phyloP scores from a whole-genome alignment of 2,113 vertebrate species.

The human region GRCh38 chr5:149234501-149235000 shows the following conservation, averaged over 20 bases:
- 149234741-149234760: background rate
- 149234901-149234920: background rate
- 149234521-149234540: background rate
- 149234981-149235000: background rate
- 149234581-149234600: background rate
- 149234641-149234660: background rate
- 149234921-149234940: background rate
- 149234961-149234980: background rate
- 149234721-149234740: background rate
- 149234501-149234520: background rate
- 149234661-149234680: background rate
- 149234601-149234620: background rate
- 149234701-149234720: background rate
- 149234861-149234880: background rate
- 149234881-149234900: background rate
- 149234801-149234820: background rate
- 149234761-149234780: background rate
- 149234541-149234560: constrained; percentile 17
- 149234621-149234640: background rate
- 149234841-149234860: background rate
- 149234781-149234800: background rate
- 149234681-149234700: background rate
- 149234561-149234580: background rate
- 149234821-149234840: background rate
- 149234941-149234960: background rate